phyloP scores from a whole-genome alignment of 30 jellyfish, hydroid and myxozoan species.

The Hydractinia echinata region DNA sequence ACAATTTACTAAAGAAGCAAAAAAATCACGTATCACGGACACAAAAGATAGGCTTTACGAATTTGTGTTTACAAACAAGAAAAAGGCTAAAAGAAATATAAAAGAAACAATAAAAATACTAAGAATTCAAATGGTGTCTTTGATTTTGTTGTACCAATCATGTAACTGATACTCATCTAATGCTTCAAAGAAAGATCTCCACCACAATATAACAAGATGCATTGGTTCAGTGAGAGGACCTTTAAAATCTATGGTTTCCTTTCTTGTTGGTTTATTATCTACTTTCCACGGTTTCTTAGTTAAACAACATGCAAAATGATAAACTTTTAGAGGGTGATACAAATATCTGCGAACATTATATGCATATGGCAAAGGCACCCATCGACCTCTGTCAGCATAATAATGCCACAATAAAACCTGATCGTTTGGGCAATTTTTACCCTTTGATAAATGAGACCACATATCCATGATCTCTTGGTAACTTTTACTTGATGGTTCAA shows the following conservation, averaged over 20 bases:
- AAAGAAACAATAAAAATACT: background rate
- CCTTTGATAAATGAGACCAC: slow-evolving; percentile 84
- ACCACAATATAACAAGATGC: slow-evolving; percentile 81
- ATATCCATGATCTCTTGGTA: slow-evolving; percentile 69
- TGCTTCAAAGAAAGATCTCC: slow-evolving; percentile 81
- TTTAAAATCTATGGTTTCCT: slow-evolving; percentile 28
- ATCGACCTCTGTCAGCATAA: slow-evolving; percentile 84
- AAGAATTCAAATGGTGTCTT: slow-evolving; percentile 11
- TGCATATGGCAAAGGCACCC: slow-evolving; percentile 94
- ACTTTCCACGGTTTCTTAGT: slow-evolving; percentile 96
- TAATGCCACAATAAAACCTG: slow-evolving; percentile 93
- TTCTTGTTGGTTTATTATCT: slow-evolving; percentile 40
- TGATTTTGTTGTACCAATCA: slow-evolving; percentile 73
- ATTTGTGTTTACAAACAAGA: background rate
- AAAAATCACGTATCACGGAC: background rate
- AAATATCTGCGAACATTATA: slow-evolving; percentile 85
- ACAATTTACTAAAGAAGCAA: background rate
- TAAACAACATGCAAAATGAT: slow-evolving; percentile 96
- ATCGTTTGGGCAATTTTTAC: slow-evolving; percentile 81
- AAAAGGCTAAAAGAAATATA: background rate
- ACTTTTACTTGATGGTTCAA: slow-evolving; percentile 52
- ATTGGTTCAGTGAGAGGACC: slow-evolving; percentile 78
- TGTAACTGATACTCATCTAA: slow-evolving; percentile 49
- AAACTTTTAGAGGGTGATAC: slow-evolving; percentile 91
- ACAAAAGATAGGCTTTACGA: background rate